Evolutionary conservation across 1,140 invertebrate species (phyloP), one percentile per base, ranked within the genome.

Genomic region (Vanessa tameamea): DNA sequence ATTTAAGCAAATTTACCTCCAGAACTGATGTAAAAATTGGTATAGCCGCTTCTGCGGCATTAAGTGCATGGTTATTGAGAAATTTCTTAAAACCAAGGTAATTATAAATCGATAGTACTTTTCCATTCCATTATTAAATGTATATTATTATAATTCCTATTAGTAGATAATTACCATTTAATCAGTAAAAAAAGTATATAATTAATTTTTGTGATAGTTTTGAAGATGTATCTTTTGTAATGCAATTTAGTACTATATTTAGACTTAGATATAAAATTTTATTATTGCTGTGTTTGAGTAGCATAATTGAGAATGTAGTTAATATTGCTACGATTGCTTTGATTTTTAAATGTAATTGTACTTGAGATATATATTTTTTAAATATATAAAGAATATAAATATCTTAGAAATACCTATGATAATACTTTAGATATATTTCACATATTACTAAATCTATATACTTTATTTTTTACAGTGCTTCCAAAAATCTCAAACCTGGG

Each of bases 11-110:
- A 87, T 75, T 90, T 75, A 87, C 88, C 37, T 81, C 82, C 79
- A 84, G 90, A 81, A 92, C 89, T 76, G 90, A 92, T 83, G 83
- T 92, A 43, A 89, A 88, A 86, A 84, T 92, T 75, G 89, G 83
- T 12, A 26, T 92, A 61, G 90, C 90, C 72, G 89, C 89, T 37
- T 85, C 87, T n/a, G 88, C 90, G 47, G 90, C 90, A 26, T 64
- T 91, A 43, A 84, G 88, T 82, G 90, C 90, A 57, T 92, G 90
- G 90, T 66, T 84, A 70, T 79, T 92, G 64, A 86, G 78, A 68
- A 91, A 91, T 73, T 84, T 83, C 37, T 71, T 90, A 69, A 87
- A 85, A 63, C 82, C 85, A 84, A 89, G 87, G 90, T 92, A 79
- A 61, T 23, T 12, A 37, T 3, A n/a, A 51, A 23, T 50, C 7